These are phyloP conservation scores for Sceloporus tristichus DNA, from an alignment of 2,113 vertebrate genomes.

Conservation along the genomic window DNA sequence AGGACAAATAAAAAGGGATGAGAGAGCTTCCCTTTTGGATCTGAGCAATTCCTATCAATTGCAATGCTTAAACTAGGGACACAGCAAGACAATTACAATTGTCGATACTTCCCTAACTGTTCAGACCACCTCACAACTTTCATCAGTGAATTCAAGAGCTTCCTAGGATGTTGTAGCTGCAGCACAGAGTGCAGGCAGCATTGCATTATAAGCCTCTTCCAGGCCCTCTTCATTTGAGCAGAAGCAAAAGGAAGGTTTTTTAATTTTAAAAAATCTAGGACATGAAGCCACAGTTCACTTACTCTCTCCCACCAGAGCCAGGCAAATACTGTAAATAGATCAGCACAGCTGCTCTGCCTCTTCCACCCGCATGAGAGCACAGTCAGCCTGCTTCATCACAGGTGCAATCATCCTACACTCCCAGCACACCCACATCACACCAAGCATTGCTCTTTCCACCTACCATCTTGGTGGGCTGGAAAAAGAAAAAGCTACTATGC, in stretches of 20 bases:
- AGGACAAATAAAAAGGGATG: background rate
- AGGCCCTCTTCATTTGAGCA: background rate
- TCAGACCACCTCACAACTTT: background rate
- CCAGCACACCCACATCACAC: background rate
- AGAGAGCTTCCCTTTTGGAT: background rate
- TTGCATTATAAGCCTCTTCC: background rate
- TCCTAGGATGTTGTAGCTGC: background rate
- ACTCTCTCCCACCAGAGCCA: background rate
- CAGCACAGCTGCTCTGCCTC: conserved; percentile 26
- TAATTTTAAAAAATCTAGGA: background rate
- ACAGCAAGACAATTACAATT: background rate
- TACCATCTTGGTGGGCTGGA: background rate
- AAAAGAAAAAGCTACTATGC: background rate
- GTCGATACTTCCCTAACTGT: background rate
- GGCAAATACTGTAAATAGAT: conserved; percentile 36
- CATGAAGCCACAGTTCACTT: background rate
- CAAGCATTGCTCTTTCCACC: background rate
- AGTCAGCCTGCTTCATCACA: conserved; percentile 27
- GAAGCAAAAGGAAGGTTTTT: background rate
- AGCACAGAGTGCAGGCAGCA: background rate
- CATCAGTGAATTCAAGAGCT: background rate
- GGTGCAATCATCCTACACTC: conserved; percentile 22
- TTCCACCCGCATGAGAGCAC: conserved; percentile 25
- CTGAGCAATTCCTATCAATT: too few species aligned
- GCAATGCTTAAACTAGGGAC: background rate